phyloP scores from a whole-genome alignment of 2,888 invertebrate species.

The Quadroppia sp. region DNA sequence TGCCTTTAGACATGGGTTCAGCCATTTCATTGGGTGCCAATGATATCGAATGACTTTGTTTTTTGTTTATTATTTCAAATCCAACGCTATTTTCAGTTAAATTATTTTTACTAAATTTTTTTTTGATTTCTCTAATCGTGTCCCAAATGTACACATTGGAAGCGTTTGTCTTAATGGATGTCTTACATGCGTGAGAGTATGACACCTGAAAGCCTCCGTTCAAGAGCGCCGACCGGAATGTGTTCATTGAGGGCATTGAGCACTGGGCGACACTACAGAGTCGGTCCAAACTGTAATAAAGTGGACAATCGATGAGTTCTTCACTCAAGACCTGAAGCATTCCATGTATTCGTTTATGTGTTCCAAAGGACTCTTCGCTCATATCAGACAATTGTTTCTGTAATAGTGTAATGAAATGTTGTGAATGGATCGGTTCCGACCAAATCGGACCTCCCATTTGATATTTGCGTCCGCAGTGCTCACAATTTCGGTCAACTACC shows the following conservation, averaged over 20 bases:
- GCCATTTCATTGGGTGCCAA: slow-evolving; percentile 65
- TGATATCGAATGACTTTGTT: slow-evolving; percentile 44
- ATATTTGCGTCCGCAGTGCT: slow-evolving; percentile 65
- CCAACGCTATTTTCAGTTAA: slow-evolving; percentile 35
- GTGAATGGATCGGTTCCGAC: slow-evolving; percentile 78
- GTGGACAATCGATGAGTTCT: slow-evolving; percentile 75
- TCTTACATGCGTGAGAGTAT: slow-evolving; percentile 79
- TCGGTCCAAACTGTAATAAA: slow-evolving; percentile 79
- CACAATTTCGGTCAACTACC: slow-evolving; percentile 64
- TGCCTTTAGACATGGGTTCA: slow-evolving; percentile 71
- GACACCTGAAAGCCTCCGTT: slow-evolving; percentile 88
- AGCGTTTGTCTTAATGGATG: slow-evolving; percentile 88
- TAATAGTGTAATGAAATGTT: slow-evolving; percentile 63
- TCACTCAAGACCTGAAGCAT: slow-evolving; percentile 55
- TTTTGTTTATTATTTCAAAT: slow-evolving; percentile 15
- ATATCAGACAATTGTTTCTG: slow-evolving; percentile 49
- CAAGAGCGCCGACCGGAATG: slow-evolving; percentile 77
- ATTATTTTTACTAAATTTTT: slow-evolving; percentile 42
- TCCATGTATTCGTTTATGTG: slow-evolving; percentile 46
- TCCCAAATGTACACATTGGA: slow-evolving; percentile 85
- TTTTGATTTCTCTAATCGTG: slow-evolving; percentile 73
- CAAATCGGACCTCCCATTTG: slow-evolving; percentile 86
- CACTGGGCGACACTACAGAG: slow-evolving; percentile 67
- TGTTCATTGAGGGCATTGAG: slow-evolving; percentile 64
- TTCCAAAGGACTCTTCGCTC: slow-evolving; percentile 40